Percentiles rank a stretch among this genome's conserved stretches.
Evolutionary conservation across 1,140 invertebrate species (phyloP).

Genomic region (Bombus cullumanus): DNA sequence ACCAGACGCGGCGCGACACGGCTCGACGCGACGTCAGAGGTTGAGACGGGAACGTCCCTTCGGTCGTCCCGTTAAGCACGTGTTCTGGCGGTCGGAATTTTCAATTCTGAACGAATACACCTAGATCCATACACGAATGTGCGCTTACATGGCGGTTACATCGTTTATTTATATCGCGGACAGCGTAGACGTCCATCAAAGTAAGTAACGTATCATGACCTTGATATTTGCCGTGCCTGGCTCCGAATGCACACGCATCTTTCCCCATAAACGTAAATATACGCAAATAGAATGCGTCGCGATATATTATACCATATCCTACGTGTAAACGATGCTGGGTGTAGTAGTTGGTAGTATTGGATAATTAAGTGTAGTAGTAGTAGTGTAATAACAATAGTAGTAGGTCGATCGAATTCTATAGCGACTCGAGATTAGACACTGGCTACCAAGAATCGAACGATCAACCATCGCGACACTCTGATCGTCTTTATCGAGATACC

Average conservation of each 20-base stretch:
- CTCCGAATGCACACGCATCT: no score
- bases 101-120: conserved; percentile 63
- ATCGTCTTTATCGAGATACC: conserved; percentile 15
- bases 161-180: conserved; percentile 66
- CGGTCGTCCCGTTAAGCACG: conserved; percentile 51
- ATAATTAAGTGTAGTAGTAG: no score
- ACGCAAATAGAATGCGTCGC: conserved; percentile 5
- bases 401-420: conserved; percentile 1
- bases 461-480: background rate
- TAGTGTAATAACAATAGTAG: no score
- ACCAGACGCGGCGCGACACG: background rate
- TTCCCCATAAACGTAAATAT: conserved; percentile 1
- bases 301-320: no score
- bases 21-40: background rate
- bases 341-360: no score
- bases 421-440: background rate
- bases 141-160: conserved; percentile 66
- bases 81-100: conserved; percentile 45
- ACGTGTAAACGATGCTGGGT: no score
- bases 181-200: conserved; percentile 69
- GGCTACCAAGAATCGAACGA: background rate
- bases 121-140: conserved; percentile 6
- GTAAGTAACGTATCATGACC: conserved; percentile 51
- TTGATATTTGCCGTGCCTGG: no score
- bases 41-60: background rate